Evolutionary conservation across 2,888 invertebrate genomes (phyloP), one percentile per base, ranked within the genome.

Genomic region (Dryocosmus kuriphilus): DNA sequence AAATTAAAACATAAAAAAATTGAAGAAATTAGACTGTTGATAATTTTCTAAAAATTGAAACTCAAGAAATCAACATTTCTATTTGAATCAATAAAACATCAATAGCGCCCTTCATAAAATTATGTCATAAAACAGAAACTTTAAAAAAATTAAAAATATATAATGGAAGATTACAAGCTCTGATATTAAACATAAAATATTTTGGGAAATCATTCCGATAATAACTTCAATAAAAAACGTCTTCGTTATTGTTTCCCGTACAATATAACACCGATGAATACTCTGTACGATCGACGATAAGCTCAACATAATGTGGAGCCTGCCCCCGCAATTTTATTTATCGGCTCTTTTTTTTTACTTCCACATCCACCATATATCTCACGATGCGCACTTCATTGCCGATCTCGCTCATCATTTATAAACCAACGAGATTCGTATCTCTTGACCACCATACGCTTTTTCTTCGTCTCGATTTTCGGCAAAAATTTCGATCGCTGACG

Each of bases 391-490:
- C 77, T 77, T 79, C 78, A 80, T 80, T 77, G 81, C 79, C 79
- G 77, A 77, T 71, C 79, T 82, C 75, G 77, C 81, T 81, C 83
- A 80, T 81, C 84, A 85, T 87, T 86, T 85, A 87, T 87, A 85
- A 85, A 83, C 80, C 82, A 85, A 76, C 78, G 60, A 78, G 88
- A 87, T 86, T 80, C 62, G 60, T 81, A 87, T 86, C 88, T 78
- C 62, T 80, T 78, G 79, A 78, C 79, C 77, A 75, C 75, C 77
- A 82, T 82, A 80, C 81, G 81, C 82, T 82, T 83, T 84, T 76
- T 79, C 80, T 80, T 80, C 77, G 75, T 63, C 55, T 61, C 55
- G 46, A 62, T 22, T 41, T 71, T 46, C 32, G 62, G 74, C 32
- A 74, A 81, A 82, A 80, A 74, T 81, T 77, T 79, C 61, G 79